Base-by-base conservation (phyloP, 2,797 vertebrate genomes). In the Rhynchonycteris naso region DNA sequence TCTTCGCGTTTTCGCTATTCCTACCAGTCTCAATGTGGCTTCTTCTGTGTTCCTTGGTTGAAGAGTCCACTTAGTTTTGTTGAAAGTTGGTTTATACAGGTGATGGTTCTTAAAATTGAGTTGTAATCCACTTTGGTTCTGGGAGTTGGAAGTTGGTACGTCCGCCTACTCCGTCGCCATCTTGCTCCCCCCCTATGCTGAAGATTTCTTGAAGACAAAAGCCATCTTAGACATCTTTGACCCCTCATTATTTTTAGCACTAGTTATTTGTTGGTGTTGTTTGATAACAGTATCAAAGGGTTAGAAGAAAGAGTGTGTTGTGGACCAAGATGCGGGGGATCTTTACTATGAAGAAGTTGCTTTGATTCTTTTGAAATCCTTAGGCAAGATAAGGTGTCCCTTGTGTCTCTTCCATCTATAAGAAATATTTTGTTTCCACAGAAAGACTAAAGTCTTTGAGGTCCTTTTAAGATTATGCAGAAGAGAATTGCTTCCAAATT, bases 381-480 rank as follows among this genome's bases (percentile, higher is more conserved):
- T 35, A 56, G 85, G 16, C 2, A 50, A 1, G 11, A 22, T 59
- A 59, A 86, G 30, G 6, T 33, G 6, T 66, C 28, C 47, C 69
- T 54, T 54, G 5, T n/a, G 65, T 66, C 50, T 91, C 69, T 69
- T 90, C 54, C 30, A 80, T 50, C 50, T 35, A 26, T 79, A 83
- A 94, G 35, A 82, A 91, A 79, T 75, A 86, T 59, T 88, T 88
- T 88, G 16, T 95, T 96, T 93, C 92, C 92, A 84, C 13, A 61
- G 43, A 90, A 97, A 91, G 47, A 91, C 54, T 65, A 21, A 91
- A 82, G 61, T 89, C 52, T 95, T 88, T 83, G 61, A 85, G 82
- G 50, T 47, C 10, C 28, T 85, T 93, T 88, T 88, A 96, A 96
- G 65, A 93, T 95, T 92, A 90, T n/a, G 72, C 88, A 96, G 86